Evolutionary conservation across 2,797 vertebrate species (phyloP), one percentile per base, ranked within the genome.

Genomic region (Pangasius djambal): DNA sequence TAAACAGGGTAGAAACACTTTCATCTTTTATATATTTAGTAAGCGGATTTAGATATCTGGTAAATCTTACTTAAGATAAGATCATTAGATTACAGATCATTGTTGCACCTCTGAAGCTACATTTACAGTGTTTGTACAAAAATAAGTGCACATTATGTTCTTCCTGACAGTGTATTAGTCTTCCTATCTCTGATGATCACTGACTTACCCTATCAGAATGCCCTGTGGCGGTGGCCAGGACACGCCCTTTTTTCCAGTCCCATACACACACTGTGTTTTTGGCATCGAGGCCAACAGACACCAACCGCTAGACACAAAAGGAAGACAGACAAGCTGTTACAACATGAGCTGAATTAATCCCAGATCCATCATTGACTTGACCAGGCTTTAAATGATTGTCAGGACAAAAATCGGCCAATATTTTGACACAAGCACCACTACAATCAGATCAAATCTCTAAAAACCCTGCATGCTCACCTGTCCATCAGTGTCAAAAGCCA

Each of bases 241-340:
- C 96, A 85, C 97, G 96, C 89, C 98, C 98, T 93, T 96, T 97
- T 92, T 96, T 98, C 98, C 98, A 99, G 92, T 99, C 98, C 98
- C 98, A 99, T 83, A 99, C 94, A 86, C 98, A 99, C 90, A 99
- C 93, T 0, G 97, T 99, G 92, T 99, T 99, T 95, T 99, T 99
- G 94, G 98, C 97, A 92, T 99, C 98, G 90, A 99, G 94, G 85
- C 98, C 98, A 40, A 99, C 97, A 0, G 98, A 77, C 86, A 85
- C 83, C 88, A 91, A 81, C 22, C 88, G 84, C 28, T 87, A 86
- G 8, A 81, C 40, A 75, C 34, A 63, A 87, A 63, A 50, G 40
- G 8, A 31, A 84, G 4, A 83, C 25, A 31, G 0, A 86, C 50
- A 87, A 50, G 6, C 59, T 25, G 57, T 61, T 37, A 63, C 22